Percentiles rank a stretch among this genome's conserved stretches.
Evolutionary conservation across 2,113 vertebrate genomes (phyloP).

Genomic region (Epinephelus fuscoguttatus): DNA sequence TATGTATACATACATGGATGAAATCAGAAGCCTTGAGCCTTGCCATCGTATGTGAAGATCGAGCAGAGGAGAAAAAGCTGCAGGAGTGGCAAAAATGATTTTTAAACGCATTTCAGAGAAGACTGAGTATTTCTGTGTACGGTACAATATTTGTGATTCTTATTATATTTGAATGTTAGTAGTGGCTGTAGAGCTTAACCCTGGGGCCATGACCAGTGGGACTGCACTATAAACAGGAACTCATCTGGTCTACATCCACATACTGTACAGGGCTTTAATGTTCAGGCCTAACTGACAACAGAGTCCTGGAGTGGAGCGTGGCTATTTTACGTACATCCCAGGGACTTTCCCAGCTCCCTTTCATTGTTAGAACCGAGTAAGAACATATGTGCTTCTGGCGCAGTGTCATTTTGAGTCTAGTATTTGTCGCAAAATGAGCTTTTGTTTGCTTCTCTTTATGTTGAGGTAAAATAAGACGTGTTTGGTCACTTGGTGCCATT

Average conservation of each 20-base stretch:
- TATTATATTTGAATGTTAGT: constrained; percentile 77
- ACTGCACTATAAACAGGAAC: constrained; percentile 60
- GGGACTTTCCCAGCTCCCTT: constrained; percentile 42
- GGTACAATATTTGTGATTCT: constrained; percentile 72
- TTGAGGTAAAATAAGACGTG: constrained; percentile 28
- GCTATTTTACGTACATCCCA: constrained; percentile 40
- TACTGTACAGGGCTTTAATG: constrained; percentile 36
- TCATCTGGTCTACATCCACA: constrained; percentile 51
- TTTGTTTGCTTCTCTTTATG: constrained; percentile 44
- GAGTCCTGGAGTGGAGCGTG: constrained; percentile 40
- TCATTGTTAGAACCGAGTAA: constrained; percentile 49
- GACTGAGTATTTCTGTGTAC: constrained; percentile 66
- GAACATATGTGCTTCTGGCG: constrained; percentile 51
- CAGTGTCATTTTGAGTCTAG: constrained; percentile 46
- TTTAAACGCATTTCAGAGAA: constrained; percentile 61
- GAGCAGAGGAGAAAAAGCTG: constrained; percentile 33
- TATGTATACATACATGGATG: constrained; percentile 44
- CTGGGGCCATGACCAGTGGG: constrained; percentile 52
- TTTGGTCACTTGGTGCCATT: constrained; percentile 62
- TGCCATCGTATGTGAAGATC: constrained; percentile 27
- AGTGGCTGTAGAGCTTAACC: constrained; percentile 66
- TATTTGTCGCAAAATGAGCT: constrained; percentile 42
- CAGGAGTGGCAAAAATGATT: constrained; percentile 33
- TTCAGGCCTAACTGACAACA: constrained; percentile 38
- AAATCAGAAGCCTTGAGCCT: constrained; percentile 33